These are phyloP conservation scores for Drosophila melanica DNA, from an alignment of 1,140 invertebrate species.

Conservation along the genomic window DNA sequence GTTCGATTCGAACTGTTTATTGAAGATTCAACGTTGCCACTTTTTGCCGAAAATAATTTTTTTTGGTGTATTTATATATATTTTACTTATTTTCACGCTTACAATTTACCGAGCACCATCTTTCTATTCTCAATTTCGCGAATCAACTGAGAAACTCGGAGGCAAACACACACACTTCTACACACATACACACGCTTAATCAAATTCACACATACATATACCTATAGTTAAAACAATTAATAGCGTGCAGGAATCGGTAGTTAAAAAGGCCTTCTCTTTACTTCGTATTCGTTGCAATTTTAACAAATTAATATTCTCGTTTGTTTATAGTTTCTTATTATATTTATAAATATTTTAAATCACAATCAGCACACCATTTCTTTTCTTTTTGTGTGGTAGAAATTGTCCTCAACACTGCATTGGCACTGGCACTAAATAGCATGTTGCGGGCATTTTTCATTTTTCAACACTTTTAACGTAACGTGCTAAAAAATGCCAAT, in stretches of 20 bases:
- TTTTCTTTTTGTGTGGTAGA: constrained; percentile 43
- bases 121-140: constrained; percentile 78
- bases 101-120: constrained; percentile 65
- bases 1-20: constrained; percentile 24
- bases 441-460: constrained; percentile 28
- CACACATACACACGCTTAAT: constrained; percentile 22
- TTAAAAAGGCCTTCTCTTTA: constrained; percentile 20
- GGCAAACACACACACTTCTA: constrained; percentile 40
- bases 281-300: constrained; percentile 34
- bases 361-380: constrained; percentile 74
- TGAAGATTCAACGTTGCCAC: constrained; percentile 22
- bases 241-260: constrained; percentile 44
- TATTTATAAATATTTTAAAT: constrained; percentile 41
- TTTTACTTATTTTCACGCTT: constrained; percentile 64
- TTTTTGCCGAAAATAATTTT: constrained; percentile 26
- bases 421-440: constrained; percentile 41
- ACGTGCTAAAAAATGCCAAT: constrained; percentile 19
- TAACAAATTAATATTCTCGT: constrained; percentile 18
- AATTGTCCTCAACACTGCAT: constrained; percentile 50
- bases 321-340: constrained; percentile 28
- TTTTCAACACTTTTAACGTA: constrained; percentile 32
- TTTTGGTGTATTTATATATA: constrained; percentile 39
- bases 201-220: constrained; percentile 50
- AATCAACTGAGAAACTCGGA: constrained; percentile 60
- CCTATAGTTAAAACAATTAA: constrained; percentile 52